Base-by-base conservation (phyloP, 2,888 invertebrate genomes). In the Drosophila emarginata region DNA sequence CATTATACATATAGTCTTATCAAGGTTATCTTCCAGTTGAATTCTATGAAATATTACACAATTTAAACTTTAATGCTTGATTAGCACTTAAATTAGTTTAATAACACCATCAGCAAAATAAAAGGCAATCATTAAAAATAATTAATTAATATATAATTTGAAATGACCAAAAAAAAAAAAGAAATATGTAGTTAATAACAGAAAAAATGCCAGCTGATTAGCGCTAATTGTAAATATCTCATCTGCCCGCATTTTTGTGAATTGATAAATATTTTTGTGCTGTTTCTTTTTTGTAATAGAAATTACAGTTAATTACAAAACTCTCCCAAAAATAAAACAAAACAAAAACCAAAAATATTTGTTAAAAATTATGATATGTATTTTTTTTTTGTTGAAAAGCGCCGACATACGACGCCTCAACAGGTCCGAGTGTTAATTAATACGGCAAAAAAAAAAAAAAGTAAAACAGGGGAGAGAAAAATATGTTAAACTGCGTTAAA, bases 141-240 rank as follows among this genome's bases (percentile, higher is more conserved):
- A 84, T 81, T 80, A 80, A 81, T 81, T 84, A 78, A 76, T 79
- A 85, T 68, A 75, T 73, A 87, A 81, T 79, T 56, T 79, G 72
- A 74, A 74, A 74, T 68, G 68, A 74, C 63, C 32, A 11, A 32
- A 32, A 32, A 32, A 32, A 1, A 9, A 72, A 62, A 39, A 77
- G 64, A 68, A 72, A 67, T n/a, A n/a, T n/a, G n/a, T n/a, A n/a
- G n/a, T n/a, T n/a, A 66, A 68, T 23, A 59, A 68, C 61, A 71
- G n/a, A 74, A 63, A 37, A 39, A 63, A 26, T 32, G 15, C 54
- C 32, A 36, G 32, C 54, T 54, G 28, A 54, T 54, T 54, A 54
- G 15, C 32, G 9, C 0, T 32, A 53, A 14, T 36, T 45, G 32
- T 36, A 36, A 18, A 15, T 54, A 32, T 54, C 54, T 54, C 54